phyloP scores from a whole-genome alignment of 64 coral and sea anemone species.

The Stichodactyla helianthus region DNA sequence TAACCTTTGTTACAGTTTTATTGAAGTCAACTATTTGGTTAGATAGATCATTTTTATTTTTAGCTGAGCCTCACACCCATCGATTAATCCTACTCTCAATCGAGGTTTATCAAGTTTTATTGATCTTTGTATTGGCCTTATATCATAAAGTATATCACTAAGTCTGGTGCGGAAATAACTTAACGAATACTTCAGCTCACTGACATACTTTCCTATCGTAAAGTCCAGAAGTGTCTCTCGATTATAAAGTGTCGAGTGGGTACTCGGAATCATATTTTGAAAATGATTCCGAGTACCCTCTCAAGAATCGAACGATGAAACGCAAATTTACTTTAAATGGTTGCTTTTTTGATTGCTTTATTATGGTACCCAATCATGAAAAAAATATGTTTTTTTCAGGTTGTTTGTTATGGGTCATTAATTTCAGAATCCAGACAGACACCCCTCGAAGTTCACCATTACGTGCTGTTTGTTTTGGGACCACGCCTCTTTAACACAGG shows the following conservation, averaged over 20 bases:
- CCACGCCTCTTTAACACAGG: neutral
- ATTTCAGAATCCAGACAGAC: neutral
- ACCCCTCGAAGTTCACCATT: neutral
- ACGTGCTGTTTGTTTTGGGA: no score
- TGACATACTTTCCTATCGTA: neutral
- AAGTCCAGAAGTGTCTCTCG: neutral
- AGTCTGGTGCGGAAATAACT: neutral
- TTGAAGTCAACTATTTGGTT: neutral
- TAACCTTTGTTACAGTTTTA: slow-evolving; percentile 5
- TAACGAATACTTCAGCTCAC: neutral
- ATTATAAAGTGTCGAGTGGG: neutral
- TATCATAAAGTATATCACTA: neutral
- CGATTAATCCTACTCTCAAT: neutral
- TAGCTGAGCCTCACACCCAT: neutral
- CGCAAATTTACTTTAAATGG: neutral
- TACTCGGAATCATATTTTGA: no score
- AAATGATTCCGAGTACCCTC: neutral
- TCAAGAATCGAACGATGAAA: no score
- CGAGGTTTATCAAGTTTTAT: neutral
- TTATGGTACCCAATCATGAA: no score
- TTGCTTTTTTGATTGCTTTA: neutral
- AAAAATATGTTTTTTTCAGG: no score
- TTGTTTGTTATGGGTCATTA: no score
- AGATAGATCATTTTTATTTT: neutral
- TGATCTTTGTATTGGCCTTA: neutral